Percentiles rank a stretch among this genome's conserved stretches.
phyloP scores from a whole-genome alignment of 1,140 invertebrate genomes.

The Cydia pomonella region DNA sequence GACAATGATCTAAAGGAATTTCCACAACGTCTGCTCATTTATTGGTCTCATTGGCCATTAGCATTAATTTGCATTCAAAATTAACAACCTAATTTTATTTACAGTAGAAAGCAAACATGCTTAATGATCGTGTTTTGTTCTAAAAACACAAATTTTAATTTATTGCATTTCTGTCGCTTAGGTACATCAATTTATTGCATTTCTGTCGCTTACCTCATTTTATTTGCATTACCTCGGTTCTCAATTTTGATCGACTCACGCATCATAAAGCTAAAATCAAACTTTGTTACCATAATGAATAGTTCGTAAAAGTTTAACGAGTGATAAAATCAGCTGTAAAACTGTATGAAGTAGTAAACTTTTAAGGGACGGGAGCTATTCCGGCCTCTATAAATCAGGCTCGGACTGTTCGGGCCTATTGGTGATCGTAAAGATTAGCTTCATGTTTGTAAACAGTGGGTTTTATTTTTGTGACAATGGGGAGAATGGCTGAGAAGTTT shows the following conservation, averaged over 20 bases:
- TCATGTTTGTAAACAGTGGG: conserved; percentile 60
- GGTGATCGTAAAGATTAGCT: conserved; percentile 60
- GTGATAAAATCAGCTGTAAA: conserved; percentile 77
- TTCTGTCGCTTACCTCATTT: too few relatives aligned
- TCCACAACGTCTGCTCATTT: too few relatives aligned
- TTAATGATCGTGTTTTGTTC: too few relatives aligned
- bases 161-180: too few relatives aligned
- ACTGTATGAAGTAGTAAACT: conserved; percentile 69
- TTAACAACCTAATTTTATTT: too few relatives aligned
- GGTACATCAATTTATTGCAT: neutral
- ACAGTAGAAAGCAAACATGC: too few relatives aligned
- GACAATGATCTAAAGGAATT: too few relatives aligned
- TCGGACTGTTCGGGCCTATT: conserved; percentile 40
- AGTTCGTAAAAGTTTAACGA: conserved; percentile 70
- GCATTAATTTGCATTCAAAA: too few relatives aligned
- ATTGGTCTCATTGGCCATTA: too few relatives aligned
- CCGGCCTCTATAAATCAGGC: conserved; percentile 69
- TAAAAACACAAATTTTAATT: too few relatives aligned
- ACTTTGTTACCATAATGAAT: conserved; percentile 58
- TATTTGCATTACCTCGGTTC: neutral
- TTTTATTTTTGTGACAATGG: conserved; percentile 40
- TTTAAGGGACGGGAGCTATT: conserved; percentile 68
- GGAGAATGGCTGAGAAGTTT: neutral
- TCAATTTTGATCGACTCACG: neutral
- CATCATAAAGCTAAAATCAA: neutral